A percentile compares a stretch with the other conserved stretches of the same genome.
phyloP scores from a whole-genome alignment of 2,113 vertebrate genomes.

The Mohoua ochrocephala region DNA sequence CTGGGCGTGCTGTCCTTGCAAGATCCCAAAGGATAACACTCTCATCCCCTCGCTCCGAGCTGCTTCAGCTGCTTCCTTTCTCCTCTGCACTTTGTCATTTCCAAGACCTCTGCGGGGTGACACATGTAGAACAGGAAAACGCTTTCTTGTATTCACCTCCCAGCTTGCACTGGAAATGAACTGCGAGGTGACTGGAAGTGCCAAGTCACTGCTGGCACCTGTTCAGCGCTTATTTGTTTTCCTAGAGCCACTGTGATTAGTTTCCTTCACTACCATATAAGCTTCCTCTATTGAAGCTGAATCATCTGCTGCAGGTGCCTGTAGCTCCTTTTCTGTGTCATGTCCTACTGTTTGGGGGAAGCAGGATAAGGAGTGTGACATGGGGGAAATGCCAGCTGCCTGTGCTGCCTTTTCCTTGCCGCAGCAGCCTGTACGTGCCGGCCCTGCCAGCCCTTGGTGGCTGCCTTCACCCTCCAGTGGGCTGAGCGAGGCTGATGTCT shows the following conservation, averaged over 20 bases:
- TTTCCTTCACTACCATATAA: slow-evolving; percentile 62
- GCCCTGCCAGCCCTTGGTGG: not conserved
- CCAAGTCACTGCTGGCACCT: slow-evolving; percentile 66
- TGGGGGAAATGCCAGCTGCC: not conserved
- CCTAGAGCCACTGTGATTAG: slow-evolving; percentile 55
- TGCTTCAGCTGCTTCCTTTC: not conserved
- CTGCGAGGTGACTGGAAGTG: slow-evolving; percentile 61
- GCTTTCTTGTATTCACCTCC: not conserved
- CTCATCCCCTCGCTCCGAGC: not conserved
- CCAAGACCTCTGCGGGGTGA: not conserved
- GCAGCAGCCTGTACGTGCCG: not conserved
- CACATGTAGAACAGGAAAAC: not conserved
- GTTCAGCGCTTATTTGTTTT: slow-evolving; percentile 67
- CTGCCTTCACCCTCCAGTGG: slow-evolving; percentile 18
- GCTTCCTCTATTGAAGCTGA: slow-evolving; percentile 56
- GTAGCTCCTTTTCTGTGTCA: slow-evolving; percentile 39
- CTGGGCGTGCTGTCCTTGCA: not conserved
- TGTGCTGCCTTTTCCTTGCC: slow-evolving; percentile 5
- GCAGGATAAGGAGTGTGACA: not conserved
- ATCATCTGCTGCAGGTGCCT: slow-evolving; percentile 69
- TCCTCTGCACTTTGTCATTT: not conserved
- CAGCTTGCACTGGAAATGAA: slow-evolving; percentile 49
- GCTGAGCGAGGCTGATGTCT: not conserved
- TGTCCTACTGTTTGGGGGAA: slow-evolving; percentile 4
- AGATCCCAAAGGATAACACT: accelerated